phyloP scores from a whole-genome alignment of 2,113 vertebrate genomes.

The Daphoenositta chrysoptera region DNA sequence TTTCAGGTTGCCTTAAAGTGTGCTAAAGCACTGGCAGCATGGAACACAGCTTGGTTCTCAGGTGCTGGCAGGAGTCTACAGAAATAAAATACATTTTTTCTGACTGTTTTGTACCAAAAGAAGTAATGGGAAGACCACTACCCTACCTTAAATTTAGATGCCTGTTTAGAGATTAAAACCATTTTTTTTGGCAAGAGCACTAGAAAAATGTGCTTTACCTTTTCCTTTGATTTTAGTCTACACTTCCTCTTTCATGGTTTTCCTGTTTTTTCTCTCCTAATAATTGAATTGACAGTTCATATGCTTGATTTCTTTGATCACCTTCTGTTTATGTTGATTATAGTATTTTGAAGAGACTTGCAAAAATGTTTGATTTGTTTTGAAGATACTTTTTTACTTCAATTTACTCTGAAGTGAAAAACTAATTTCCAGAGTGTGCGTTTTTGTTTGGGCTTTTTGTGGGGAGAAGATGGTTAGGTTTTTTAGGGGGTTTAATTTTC shows the following conservation, averaged over 20 bases:
- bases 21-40: background rate
- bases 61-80: background rate
- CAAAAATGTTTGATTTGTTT: background rate
- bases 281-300: background rate
- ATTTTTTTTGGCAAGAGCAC: background rate
- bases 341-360: background rate
- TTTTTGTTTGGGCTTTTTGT: background rate
- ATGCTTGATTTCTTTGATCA: background rate
- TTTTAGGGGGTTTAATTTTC: background rate
- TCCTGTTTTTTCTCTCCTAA: background rate
- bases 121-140: background rate
- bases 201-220: background rate
- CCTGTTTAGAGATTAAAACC: background rate
- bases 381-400: background rate
- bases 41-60: background rate
- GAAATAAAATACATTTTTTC: background rate
- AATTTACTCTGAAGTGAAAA: background rate
- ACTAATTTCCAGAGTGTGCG: fast-evolving
- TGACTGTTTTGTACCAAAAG: background rate
- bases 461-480: background rate
- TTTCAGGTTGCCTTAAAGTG: background rate
- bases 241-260: background rate
- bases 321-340: background rate
- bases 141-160: background rate
- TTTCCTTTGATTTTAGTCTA: background rate